Conservation (phyloP, 1,140 invertebrate genomes). For the Formica exsecta region DNA sequence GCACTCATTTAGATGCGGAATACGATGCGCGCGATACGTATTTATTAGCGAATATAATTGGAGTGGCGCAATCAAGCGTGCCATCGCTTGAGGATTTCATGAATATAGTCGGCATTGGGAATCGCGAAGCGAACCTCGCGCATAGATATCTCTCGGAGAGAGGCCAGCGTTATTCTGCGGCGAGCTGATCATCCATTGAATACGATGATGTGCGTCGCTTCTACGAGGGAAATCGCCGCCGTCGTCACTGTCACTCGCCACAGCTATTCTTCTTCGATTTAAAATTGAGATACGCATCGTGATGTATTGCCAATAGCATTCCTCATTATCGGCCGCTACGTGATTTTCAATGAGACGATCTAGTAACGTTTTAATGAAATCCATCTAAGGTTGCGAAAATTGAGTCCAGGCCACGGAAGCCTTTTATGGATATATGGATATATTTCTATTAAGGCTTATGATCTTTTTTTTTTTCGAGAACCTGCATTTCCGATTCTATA, state of each 20-base stretch:
- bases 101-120: slow-evolving; percentile 1
- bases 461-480: not conserved
- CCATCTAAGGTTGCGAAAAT: not conserved
- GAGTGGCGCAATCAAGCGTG: slow-evolving; percentile 14
- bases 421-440: no score
- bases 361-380: slow-evolving; percentile 33
- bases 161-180: not conserved
- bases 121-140: not conserved
- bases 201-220: not conserved
- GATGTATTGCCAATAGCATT: not conserved
- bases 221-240: slow-evolving; percentile 11
- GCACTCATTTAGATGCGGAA: slow-evolving; percentile 28
- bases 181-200: slow-evolving; percentile 8
- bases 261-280: slow-evolving; percentile 24
- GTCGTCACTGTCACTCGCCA: slow-evolving; percentile 11
- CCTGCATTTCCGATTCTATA: not conserved
- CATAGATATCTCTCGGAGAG: slow-evolving; percentile 17
- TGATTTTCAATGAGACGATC: slow-evolving; percentile 22
- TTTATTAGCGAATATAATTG: slow-evolving; percentile 35
- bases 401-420: not conserved
- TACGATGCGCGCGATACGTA: slow-evolving; percentile 8
- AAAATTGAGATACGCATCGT: slow-evolving; percentile 27
- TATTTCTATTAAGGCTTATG: no score
- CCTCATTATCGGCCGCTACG: not conserved
- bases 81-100: not conserved